phyloP scores from a whole-genome alignment of 1,140 invertebrate species.

The Mactra quadrangularis region DNA sequence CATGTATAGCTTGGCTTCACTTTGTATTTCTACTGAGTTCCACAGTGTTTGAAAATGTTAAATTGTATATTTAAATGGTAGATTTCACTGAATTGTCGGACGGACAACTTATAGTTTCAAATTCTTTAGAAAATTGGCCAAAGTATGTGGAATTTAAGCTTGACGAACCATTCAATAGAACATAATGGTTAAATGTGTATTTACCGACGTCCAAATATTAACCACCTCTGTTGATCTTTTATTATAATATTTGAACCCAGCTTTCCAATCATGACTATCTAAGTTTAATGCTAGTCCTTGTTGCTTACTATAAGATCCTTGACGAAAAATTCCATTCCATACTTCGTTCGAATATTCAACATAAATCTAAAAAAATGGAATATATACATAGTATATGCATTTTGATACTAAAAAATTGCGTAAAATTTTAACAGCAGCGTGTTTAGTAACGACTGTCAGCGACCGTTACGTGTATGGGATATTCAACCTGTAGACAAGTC shows the following conservation, averaged over 20 bases:
- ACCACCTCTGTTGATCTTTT: conserved; percentile 69
- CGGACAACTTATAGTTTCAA: no score
- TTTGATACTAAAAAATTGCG: no score
- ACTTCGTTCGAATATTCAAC: conserved; percentile 77
- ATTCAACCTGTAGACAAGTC: no score
- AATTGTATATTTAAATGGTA: no score
- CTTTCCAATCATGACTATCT: conserved; percentile 61
- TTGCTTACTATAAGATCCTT: conserved; percentile 67
- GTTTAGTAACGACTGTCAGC: neutral
- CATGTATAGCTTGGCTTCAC: no score
- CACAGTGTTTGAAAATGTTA: no score
- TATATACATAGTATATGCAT: neutral
- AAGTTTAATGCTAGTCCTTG: conserved; percentile 63
- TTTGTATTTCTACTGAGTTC: no score
- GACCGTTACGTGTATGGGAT: no score
- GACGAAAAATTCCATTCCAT: conserved; percentile 76
- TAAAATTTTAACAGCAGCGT: neutral
- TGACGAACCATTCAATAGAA: no score
- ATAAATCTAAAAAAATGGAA: conserved; percentile 70
- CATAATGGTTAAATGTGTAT: neutral
- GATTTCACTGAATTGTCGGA: no score
- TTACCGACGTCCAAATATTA: conserved; percentile 69
- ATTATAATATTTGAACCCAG: conserved; percentile 72
- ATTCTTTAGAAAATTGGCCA: no score
- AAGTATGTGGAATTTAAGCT: no score